These are phyloP conservation scores for Aselliscus stoliczkanus DNA, from an alignment of 2,797 vertebrate genomes.

Conservation along the genomic window DNA sequence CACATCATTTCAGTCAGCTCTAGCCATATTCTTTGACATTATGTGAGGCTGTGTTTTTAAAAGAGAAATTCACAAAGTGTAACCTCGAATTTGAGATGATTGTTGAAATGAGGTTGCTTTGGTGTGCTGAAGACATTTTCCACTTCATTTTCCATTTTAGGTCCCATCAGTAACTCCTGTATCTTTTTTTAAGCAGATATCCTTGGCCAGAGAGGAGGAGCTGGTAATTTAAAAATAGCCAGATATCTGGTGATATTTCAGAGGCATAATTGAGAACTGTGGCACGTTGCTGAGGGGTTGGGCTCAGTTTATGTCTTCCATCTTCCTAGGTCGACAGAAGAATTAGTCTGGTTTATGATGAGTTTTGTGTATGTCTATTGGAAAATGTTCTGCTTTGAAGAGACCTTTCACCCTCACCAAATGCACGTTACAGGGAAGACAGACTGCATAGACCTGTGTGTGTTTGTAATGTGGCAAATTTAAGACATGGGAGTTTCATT, in stretches of 20 bases:
- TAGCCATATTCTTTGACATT: neutral
- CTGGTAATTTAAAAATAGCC: conserved; percentile 75
- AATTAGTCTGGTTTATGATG: conserved; percentile 65
- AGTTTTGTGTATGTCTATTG: conserved; percentile 62
- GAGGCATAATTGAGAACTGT: conserved; percentile 63
- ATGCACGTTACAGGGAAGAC: neutral
- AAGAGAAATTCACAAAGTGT: neutral
- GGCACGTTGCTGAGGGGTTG: conserved; percentile 39
- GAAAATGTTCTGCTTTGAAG: conserved; percentile 60
- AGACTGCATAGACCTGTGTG: neutral
- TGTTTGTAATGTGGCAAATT: neutral
- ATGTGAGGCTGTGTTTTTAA: neutral
- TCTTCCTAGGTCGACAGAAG: conserved; percentile 66
- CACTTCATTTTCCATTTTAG: conserved; percentile 33
- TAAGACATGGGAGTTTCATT: neutral
- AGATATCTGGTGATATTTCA: conserved; percentile 74
- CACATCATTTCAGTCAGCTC: neutral
- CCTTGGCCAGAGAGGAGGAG: conserved; percentile 70
- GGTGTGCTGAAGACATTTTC: neutral
- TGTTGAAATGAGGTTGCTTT: neutral
- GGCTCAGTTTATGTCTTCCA: conserved; percentile 69
- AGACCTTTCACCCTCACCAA: conserved; percentile 48
- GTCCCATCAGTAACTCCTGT: conserved; percentile 54
- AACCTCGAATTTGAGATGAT: neutral
- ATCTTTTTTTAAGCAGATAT: conserved; percentile 71